Conservation (phyloP, 2,113 vertebrate species). For the Onychostoma macrolepis region DNA sequence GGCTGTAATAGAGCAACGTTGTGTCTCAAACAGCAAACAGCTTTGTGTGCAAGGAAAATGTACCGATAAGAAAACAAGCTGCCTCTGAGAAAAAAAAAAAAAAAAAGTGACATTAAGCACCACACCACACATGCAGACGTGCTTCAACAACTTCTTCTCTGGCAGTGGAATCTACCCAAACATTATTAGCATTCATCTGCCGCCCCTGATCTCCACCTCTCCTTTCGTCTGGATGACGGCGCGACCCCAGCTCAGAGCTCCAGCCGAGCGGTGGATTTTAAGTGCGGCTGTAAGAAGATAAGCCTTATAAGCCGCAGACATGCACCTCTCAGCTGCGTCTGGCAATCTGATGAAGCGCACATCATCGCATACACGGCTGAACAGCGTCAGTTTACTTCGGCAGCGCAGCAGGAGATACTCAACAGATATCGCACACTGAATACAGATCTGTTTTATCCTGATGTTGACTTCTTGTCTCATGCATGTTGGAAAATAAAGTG, state of each 20-base stretch:
- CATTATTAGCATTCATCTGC: conserved; percentile 40
- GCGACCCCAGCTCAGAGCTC: conserved; percentile 26
- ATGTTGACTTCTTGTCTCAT: background rate
- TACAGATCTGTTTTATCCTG: conserved; percentile 10
- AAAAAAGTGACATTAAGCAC: conserved; percentile 9
- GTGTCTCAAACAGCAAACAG: background rate
- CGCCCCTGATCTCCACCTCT: conserved; percentile 16
- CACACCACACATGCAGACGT: conserved; percentile 25
- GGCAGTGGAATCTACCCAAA: conserved; percentile 35
- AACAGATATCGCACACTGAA: background rate
- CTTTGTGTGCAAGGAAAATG: background rate
- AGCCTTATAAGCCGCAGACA: conserved; percentile 46
- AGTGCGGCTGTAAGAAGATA: conserved; percentile 45
- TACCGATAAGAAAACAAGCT: background rate
- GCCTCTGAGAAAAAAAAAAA: background rate
- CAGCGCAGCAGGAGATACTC: conserved; percentile 15
- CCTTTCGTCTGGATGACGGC: conserved; percentile 30
- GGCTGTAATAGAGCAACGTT: conserved; percentile 29
- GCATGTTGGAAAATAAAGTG: background rate
- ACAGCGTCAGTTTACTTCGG: conserved; percentile 16
- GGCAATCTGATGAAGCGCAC: conserved; percentile 33
- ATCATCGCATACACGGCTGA: conserved; percentile 19
- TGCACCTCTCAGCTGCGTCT: conserved; percentile 30
- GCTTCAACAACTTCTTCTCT: conserved; percentile 7
- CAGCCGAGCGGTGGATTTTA: conserved; percentile 32